These are phyloP conservation scores for Drosophila nr. fundita DNA, from an alignment of 2,888 invertebrate genomes.

Conservation along the genomic window DNA sequence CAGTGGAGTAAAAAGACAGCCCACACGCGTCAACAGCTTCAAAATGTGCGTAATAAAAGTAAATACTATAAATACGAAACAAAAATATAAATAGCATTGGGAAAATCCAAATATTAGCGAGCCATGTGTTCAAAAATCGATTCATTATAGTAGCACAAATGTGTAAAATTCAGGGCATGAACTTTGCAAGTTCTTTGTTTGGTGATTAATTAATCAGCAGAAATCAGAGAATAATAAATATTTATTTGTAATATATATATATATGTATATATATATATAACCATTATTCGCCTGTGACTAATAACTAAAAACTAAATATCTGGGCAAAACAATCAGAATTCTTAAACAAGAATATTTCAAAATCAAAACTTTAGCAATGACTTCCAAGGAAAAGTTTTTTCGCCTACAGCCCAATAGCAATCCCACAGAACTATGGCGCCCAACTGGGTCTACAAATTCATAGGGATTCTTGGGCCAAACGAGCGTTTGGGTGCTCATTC, in stretches of 20 bases:
- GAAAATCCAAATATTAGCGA: conserved; percentile 16
- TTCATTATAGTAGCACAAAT: conserved; percentile 1
- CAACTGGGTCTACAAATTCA: conserved; percentile 9
- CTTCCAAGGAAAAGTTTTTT: conserved; percentile 26
- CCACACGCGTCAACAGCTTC: conserved; percentile 59
- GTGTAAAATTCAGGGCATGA: conserved; percentile 2
- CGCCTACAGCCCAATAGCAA: not conserved
- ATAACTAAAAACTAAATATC: not conserved
- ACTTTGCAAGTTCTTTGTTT: not conserved
- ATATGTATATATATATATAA: not conserved
- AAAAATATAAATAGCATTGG: conserved; percentile 34
- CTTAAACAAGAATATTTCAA: conserved; percentile 16
- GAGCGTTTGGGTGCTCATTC: conserved; percentile 4
- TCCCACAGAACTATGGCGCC: not conserved
- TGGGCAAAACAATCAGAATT: not conserved
- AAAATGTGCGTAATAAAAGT: conserved; percentile 61
- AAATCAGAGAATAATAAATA: not conserved
- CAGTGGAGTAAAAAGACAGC: conserved; percentile 28
- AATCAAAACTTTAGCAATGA: conserved; percentile 54
- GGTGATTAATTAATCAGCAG: not conserved
- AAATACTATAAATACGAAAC: conserved; percentile 49
- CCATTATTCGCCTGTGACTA: not conserved
- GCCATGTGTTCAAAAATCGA: conserved; percentile 27
- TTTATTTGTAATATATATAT: not conserved
- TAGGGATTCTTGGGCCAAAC: conserved; percentile 1